Evolutionary conservation across 2,888 invertebrate species (phyloP).

Genomic region (Limulus polyphemus): DNA sequence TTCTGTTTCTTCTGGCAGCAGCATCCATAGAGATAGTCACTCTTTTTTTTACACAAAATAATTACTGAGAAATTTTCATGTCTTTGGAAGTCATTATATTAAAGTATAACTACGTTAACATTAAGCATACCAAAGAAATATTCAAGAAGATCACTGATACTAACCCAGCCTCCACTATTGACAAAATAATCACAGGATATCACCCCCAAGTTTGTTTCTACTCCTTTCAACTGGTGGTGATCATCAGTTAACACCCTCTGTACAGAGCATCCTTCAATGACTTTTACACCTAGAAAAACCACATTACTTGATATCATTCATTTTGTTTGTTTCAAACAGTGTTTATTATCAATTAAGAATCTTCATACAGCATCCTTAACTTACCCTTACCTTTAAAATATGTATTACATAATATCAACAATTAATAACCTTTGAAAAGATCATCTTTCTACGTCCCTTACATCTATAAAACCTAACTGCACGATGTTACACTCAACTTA

Average conservation of each 20-base stretch:
- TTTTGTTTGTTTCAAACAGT: background rate
- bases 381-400: background rate
- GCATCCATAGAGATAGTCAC: no score
- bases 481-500: no score
- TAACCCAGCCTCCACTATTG: constrained; percentile 77
- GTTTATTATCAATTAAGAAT: background rate
- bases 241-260: constrained; percentile 53
- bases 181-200: constrained; percentile 70
- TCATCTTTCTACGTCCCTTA: no score
- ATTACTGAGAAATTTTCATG: no score
- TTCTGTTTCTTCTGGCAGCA: no score
- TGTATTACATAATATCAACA: no score
- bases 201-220: constrained; percentile 61
- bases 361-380: background rate
- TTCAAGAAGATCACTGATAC: constrained; percentile 4
- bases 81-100: background rate
- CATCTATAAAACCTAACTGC: no score
- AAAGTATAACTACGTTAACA: background rate
- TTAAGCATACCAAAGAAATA: background rate
- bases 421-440: no score
- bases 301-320: background rate
- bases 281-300: constrained; percentile 50
- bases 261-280: constrained; percentile 64
- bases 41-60: no score
- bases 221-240: constrained; percentile 50